These are phyloP conservation scores for Bergia puertoricense DNA, from an alignment of 92 coral and sea anemone species.

Conservation along the genomic window DNA sequence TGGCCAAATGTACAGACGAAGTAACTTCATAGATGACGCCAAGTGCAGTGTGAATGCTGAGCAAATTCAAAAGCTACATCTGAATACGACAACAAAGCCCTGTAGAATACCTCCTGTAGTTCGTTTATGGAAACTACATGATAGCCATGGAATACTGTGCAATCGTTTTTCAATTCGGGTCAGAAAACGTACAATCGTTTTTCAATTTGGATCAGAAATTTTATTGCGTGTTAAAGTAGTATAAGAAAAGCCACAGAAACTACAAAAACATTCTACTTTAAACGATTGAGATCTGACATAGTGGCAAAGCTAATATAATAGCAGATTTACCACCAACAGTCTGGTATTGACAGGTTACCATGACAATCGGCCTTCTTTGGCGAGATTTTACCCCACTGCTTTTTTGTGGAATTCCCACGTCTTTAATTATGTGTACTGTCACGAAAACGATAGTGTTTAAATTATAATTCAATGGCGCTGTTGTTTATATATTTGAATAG, in stretches of 20 bases:
- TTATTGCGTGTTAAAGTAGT: not conserved
- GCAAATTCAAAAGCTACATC: not conserved
- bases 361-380: not conserved
- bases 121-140: not conserved
- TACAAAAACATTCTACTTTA: no score
- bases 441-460: not conserved
- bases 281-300: not conserved
- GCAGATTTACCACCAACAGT: not conserved
- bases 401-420: not conserved
- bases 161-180: no score
- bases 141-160: not conserved
- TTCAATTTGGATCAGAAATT: not conserved
- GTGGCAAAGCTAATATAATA: not conserved
- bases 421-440: not conserved
- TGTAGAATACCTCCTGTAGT: not conserved
- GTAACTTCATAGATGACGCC: not conserved
- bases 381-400: no score
- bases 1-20: not conserved
- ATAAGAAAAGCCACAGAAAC: no score
- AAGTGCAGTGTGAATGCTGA: not conserved
- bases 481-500: not conserved
- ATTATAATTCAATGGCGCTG: not conserved
- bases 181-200: not conserved
- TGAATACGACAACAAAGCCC: not conserved
- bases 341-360: not conserved